phyloP scores from a whole-genome alignment of 2,888 invertebrate genomes.

The Melanophora roralis region DNA sequence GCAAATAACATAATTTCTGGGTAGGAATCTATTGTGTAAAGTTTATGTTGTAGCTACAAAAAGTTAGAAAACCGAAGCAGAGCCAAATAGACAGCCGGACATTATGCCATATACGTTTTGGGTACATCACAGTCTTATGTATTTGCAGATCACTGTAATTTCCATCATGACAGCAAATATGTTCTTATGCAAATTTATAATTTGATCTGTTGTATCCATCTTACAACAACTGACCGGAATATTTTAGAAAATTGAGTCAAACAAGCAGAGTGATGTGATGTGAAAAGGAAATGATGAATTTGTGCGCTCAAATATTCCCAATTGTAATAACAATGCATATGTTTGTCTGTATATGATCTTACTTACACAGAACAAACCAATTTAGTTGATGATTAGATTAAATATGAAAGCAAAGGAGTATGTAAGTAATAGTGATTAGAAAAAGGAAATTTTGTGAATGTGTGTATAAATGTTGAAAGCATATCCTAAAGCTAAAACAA shows the following conservation, averaged over 20 bases:
- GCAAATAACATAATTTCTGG: too few species aligned
- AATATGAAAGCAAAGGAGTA: too few species aligned
- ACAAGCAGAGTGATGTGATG: constrained; percentile 26
- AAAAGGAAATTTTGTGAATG: constrained; percentile 5
- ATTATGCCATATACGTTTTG: too few species aligned
- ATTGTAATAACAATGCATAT: background rate
- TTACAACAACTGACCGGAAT: constrained; percentile 32
- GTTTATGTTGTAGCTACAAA: background rate
- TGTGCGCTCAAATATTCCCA: constrained; percentile 45
- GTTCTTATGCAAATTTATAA: constrained; percentile 40
- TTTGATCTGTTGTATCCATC: constrained; percentile 27
- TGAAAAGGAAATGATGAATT: constrained; percentile 57
- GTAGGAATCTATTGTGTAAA: too few species aligned
- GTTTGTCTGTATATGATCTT: background rate
- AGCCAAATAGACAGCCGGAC: too few species aligned
- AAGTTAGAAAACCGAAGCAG: background rate
- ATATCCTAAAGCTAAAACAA: background rate
- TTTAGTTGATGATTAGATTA: constrained; percentile 35
- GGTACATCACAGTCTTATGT: too few species aligned
- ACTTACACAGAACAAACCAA: background rate
- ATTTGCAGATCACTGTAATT: too few species aligned
- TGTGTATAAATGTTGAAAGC: background rate
- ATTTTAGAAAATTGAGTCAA: constrained; percentile 31
- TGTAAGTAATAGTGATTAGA: background rate
- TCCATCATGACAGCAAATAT: constrained; percentile 54